Evolutionary conservation across 2,888 invertebrate genomes (phyloP).

Genomic region (Crepidodera aurea): DNA sequence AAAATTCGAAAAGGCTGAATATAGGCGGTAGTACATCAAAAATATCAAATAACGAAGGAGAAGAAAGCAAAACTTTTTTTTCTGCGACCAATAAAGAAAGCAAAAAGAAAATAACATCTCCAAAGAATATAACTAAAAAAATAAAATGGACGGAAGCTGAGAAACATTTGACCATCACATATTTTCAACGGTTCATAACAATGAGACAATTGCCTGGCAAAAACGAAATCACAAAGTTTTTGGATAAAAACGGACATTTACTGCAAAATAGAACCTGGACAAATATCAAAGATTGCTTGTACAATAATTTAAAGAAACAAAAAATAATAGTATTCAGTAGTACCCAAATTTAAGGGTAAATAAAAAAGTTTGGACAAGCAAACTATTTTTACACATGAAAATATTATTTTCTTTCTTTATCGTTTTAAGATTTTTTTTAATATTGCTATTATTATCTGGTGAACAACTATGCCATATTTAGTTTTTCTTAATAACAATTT

Average conservation of each 20-base stretch:
- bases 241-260: conserved; percentile 9
- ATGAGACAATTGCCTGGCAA: neutral
- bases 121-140: neutral
- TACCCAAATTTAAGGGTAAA: too few species aligned
- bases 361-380: too few species aligned
- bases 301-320: neutral
- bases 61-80: neutral
- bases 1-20: neutral
- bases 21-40: neutral
- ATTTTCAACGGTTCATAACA: neutral
- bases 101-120: neutral
- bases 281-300: neutral
- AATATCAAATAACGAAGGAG: neutral
- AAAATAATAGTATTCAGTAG: too few species aligned
- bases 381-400: too few species aligned
- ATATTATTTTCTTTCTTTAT: too few species aligned
- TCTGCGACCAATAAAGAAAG: neutral
- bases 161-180: neutral
- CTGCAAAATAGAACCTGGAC: neutral
- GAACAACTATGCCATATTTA: too few species aligned
- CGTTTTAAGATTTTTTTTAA: too few species aligned
- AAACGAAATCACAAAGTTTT: neutral
- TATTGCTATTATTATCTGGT: too few species aligned
- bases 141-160: too few species aligned
- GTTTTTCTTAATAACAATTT: too few species aligned